Conservation (phyloP, 2,888 invertebrate genomes). For the Tiliacea aurago region DNA sequence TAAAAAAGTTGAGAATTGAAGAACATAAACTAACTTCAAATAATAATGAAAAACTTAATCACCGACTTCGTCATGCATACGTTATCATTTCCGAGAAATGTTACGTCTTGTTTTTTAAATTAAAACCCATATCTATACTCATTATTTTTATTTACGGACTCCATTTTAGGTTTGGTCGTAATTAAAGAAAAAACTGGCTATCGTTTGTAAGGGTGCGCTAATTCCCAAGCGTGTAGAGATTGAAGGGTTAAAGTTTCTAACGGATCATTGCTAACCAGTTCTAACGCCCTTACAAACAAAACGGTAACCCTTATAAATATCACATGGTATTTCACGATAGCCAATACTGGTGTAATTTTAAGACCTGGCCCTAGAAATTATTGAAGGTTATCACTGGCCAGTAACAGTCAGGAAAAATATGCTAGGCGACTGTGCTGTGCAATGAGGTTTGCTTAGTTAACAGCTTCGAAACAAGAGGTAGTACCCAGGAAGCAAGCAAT, state of each 20-base stretch:
- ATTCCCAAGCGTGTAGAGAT: constrained; percentile 50
- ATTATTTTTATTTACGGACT: constrained; percentile 27
- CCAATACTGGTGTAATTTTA: not conserved
- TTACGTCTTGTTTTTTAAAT: not conserved
- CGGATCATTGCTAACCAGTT: constrained; percentile 56
- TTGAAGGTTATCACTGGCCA: not conserved
- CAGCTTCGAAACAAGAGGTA: no score
- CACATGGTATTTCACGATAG: constrained; percentile 9
- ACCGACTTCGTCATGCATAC: constrained; percentile 2
- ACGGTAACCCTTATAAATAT: constrained; percentile 12
- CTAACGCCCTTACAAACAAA: constrained; percentile 10
- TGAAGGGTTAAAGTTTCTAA: constrained; percentile 50
- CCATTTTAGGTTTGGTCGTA: constrained; percentile 1
- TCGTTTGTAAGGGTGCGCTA: constrained; percentile 42
- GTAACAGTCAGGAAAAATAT: not conserved
- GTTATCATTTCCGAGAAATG: constrained; percentile 39
- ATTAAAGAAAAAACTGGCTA: constrained; percentile 13
- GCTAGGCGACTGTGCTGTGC: not conserved
- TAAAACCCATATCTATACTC: constrained; percentile 19
- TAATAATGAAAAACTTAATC: not conserved
- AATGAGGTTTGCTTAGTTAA: no score
- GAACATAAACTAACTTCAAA: not conserved
- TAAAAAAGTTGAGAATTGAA: not conserved
- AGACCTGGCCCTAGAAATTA: not conserved
- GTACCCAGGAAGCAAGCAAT: no score